phyloP scores from a whole-genome alignment of 2,888 invertebrate genomes.

The Dasysyrphus tricinctus region DNA sequence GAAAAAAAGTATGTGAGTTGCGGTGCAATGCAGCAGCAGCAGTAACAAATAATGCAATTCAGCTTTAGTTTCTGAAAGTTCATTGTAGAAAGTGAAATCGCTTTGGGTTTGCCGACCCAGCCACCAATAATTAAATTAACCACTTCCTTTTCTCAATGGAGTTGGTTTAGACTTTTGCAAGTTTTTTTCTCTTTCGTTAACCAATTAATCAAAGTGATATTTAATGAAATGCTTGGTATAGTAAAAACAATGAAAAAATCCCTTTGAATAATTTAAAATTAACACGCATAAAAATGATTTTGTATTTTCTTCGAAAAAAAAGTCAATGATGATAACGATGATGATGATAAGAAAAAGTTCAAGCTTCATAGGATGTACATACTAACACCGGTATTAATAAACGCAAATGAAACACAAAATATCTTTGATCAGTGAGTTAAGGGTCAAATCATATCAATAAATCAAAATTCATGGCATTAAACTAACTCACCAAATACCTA shows the following conservation, averaged over 20 bases:
- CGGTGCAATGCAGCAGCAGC: neutral
- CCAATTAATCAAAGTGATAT: neutral
- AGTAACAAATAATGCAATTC: neutral
- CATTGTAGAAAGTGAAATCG: conserved; percentile 62
- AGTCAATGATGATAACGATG: no score
- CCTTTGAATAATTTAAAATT: neutral
- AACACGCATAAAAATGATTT: neutral
- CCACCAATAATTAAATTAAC: conserved; percentile 48
- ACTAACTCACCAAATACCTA: no score
- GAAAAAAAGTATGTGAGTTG: neutral
- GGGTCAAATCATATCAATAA: no score
- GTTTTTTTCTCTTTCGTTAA: neutral
- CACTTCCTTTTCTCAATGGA: conserved; percentile 36
- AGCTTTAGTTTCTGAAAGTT: conserved; percentile 32
- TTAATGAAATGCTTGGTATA: neutral
- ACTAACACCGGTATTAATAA: no score
- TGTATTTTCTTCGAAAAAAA: no score
- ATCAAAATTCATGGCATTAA: no score
- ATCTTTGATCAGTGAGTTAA: no score
- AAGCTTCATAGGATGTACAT: no score
- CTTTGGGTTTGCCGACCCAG: conserved; percentile 37
- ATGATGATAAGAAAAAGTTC: no score
- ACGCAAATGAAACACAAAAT: no score
- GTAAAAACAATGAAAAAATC: no score
- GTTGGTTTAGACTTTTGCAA: neutral